Evolutionary conservation across 2,113 vertebrate genomes (phyloP).

Genomic region (Callaeas wilsoni): DNA sequence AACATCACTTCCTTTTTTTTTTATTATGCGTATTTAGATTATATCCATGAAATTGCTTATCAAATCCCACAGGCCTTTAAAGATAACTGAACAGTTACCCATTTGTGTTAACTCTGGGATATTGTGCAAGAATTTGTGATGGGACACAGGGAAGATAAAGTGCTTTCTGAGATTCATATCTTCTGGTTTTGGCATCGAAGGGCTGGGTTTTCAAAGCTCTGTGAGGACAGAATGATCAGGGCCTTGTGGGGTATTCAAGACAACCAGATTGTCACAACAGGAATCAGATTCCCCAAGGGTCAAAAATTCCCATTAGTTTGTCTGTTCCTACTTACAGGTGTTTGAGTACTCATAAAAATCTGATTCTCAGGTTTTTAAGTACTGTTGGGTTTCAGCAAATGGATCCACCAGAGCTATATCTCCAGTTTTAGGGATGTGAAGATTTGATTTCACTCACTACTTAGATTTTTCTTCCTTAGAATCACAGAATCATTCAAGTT

Average conservation of each 20-base stretch:
- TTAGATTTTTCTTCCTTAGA: background rate
- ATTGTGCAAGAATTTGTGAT: slow-evolving; percentile 45
- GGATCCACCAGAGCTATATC: background rate
- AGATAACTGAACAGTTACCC: slow-evolving; percentile 60
- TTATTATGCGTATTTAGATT: slow-evolving; percentile 58
- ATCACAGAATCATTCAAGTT: background rate
- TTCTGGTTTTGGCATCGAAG: background rate
- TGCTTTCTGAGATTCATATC: background rate
- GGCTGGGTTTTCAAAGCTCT: background rate
- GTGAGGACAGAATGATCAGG: background rate
- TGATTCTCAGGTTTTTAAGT: background rate
- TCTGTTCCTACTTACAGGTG: background rate
- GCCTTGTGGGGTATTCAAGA: background rate
- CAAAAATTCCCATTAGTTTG: background rate
- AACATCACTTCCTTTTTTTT: slow-evolving; percentile 46
- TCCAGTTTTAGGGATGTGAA: background rate
- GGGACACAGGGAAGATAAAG: slow-evolving; percentile 32
- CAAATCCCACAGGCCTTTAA: slow-evolving; percentile 48
- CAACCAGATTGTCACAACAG: background rate
- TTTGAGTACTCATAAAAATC: background rate
- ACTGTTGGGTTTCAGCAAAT: background rate
- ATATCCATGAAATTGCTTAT: slow-evolving; percentile 60
- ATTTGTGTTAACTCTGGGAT: slow-evolving; percentile 57
- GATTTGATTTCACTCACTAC: background rate
- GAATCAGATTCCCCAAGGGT: background rate